A percentile compares a stretch with the other conserved stretches of the same genome.
Conservation (phyloP, 2,888 invertebrate genomes). For the Leptarthrus brevirostris region DNA sequence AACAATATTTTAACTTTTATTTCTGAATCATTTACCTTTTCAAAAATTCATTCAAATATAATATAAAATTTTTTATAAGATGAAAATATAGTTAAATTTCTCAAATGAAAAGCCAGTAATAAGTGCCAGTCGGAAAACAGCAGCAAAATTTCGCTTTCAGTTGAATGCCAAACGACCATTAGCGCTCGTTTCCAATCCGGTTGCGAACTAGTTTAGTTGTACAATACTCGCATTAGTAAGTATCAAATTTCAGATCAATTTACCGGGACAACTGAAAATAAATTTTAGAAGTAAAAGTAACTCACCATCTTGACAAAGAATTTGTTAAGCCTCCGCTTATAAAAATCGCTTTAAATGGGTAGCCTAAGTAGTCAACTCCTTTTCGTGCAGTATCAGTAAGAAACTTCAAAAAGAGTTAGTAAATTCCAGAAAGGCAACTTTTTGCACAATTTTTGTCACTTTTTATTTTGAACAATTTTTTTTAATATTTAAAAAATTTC, state of each 20-base stretch:
- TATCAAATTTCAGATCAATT: background rate
- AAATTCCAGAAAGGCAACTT: conserved; percentile 19
- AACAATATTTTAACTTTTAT: no score
- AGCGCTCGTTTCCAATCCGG: conserved; percentile 7
- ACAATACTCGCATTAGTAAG: background rate
- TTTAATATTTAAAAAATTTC: background rate
- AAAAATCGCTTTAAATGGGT: no score
- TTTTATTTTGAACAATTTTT: conserved; percentile 15
- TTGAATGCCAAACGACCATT: background rate
- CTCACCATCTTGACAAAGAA: conserved; percentile 2
- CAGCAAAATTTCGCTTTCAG: conserved; percentile 19
- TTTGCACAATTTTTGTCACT: conserved; percentile 34
- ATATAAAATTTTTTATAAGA: no score
- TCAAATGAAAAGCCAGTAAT: no score
- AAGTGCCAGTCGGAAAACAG: no score
- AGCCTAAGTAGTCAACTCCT: no score
- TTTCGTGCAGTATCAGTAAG: no score
- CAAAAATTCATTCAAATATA: no score
- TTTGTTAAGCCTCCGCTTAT: background rate
- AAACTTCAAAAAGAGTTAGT: background rate
- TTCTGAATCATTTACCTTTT: no score
- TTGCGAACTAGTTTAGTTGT: conserved; percentile 4
- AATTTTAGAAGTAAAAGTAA: background rate
- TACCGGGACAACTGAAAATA: background rate
- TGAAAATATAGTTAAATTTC: no score